Evolutionary conservation across 2,113 vertebrate genomes (phyloP).

Genomic region (Dinomys branickii): DNA sequence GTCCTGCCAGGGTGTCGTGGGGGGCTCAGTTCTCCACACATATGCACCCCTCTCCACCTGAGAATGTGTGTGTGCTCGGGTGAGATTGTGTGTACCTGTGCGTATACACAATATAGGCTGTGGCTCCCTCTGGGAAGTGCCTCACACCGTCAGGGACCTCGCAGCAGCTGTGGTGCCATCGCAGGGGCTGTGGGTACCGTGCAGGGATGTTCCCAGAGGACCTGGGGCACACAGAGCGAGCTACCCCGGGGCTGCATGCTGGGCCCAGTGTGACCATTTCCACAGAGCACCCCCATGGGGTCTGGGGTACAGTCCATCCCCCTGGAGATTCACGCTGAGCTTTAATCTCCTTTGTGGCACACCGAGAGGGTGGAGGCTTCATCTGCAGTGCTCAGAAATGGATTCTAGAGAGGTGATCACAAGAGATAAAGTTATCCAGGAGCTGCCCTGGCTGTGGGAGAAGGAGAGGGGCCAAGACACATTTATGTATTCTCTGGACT

Average conservation of each 20-base stretch:
- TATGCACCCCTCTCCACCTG: neutral
- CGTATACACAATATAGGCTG: neutral
- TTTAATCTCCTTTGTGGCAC: neutral
- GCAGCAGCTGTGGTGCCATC: neutral
- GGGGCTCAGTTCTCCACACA: neutral
- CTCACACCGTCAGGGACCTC: neutral
- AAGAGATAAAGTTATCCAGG: neutral
- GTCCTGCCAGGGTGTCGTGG: neutral
- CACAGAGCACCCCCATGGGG: neutral
- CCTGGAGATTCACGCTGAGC: neutral
- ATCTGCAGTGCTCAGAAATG: neutral
- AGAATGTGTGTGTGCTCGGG: neutral
- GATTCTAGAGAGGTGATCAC: neutral
- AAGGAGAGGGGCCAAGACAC: neutral
- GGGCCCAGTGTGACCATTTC: neutral
- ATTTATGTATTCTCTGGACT: neutral
- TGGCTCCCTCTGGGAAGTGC: neutral
- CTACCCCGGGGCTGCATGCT: neutral
- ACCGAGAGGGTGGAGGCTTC: neutral
- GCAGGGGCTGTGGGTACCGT: neutral
- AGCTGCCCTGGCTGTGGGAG: neutral
- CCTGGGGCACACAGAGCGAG: neutral
- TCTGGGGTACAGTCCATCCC: neutral
- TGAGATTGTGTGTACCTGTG: neutral
- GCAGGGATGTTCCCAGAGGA: neutral